Conservation (phyloP, 2,888 invertebrate species). For the Plutella xylostella region DNA sequence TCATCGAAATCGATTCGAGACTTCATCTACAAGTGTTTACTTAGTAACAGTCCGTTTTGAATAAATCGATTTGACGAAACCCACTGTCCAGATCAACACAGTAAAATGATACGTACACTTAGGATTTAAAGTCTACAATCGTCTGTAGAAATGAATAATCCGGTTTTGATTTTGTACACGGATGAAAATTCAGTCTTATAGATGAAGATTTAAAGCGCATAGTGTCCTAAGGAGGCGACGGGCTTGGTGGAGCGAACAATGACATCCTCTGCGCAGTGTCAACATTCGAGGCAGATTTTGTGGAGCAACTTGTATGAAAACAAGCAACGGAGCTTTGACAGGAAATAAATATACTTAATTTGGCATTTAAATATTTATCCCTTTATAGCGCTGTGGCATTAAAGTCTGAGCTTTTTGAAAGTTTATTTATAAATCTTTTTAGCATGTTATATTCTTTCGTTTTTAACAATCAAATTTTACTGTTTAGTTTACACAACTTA, state of each 20-base stretch:
- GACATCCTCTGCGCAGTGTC: slow-evolving; percentile 36
- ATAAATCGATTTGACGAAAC: slow-evolving; percentile 50
- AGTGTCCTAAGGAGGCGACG: too few relatives aligned
- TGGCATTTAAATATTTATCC: slow-evolving; percentile 26
- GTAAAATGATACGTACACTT: too few relatives aligned
- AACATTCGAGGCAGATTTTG: slow-evolving; percentile 32
- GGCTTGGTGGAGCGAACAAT: slow-evolving; percentile 26
- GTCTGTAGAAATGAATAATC: neutral
- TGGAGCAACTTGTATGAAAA: slow-evolving; percentile 26
- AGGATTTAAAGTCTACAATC: neutral
- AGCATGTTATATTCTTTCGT: too few relatives aligned
- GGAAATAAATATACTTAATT: slow-evolving; percentile 31
- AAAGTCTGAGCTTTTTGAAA: neutral
- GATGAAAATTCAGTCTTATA: too few relatives aligned
- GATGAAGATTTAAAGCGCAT: too few relatives aligned
- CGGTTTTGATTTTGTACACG: neutral
- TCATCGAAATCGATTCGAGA: slow-evolving; percentile 51
- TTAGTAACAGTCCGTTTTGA: slow-evolving; percentile 61
- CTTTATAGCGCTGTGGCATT: slow-evolving; percentile 7
- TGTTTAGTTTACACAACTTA: neutral
- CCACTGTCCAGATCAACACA: too few relatives aligned
- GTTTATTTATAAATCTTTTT: neutral
- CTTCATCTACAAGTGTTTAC: slow-evolving; percentile 58
- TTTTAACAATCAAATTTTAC: neutral
- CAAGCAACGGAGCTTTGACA: slow-evolving; percentile 23